Evolutionary conservation across 2,888 invertebrate genomes (phyloP), one percentile per base, ranked within the genome.

Genomic region (Phortica magna): DNA sequence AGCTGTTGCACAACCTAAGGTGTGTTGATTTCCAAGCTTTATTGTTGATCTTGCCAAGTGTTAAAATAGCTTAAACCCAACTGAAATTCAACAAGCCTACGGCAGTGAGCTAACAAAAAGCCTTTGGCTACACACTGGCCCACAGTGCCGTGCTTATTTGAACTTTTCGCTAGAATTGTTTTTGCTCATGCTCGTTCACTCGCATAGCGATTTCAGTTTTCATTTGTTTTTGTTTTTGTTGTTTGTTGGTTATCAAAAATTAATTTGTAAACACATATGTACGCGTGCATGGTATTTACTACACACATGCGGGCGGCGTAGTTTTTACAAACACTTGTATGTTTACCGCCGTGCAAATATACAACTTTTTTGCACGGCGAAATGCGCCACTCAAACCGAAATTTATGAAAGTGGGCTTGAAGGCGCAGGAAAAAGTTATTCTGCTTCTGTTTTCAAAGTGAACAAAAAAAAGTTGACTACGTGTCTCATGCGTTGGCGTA

Each of bases 271-370:
- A 82, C 73, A 74, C 77, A 55, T 12, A 19, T 17, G 48, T 4
- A n/a, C 5, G 12, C 6, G 22, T 71, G 42, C 6, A 14, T 14
- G 19, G 53, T 14, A 6, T 22, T 39, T 7, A 22, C 42, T 57
- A 42, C 41, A 57, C 39, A 22, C 79, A 77, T 79, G 71, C 82
- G 81, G 81, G 79, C 82, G 78, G 80, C 22, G 53, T 12, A 39
- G 42, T 42, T 67, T 67, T 2, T 42, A 42, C 78, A 73, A 77
- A 76, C 78, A 78, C 81, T 84, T 84, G 80, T 77, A 61, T 74
- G 77, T 80, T 88, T 88, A 85, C 85, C 85, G 83, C 84, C 83
- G 85, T 85, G 79, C 79, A 74, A 82, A 76, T 74, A 65, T 73
- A 39, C 43, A 71, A 22, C 48, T 68, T 68, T 68, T 68, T 68